Evolutionary conservation across 2,888 invertebrate genomes (phyloP).

Genomic region (Leptopterna dolabrata): DNA sequence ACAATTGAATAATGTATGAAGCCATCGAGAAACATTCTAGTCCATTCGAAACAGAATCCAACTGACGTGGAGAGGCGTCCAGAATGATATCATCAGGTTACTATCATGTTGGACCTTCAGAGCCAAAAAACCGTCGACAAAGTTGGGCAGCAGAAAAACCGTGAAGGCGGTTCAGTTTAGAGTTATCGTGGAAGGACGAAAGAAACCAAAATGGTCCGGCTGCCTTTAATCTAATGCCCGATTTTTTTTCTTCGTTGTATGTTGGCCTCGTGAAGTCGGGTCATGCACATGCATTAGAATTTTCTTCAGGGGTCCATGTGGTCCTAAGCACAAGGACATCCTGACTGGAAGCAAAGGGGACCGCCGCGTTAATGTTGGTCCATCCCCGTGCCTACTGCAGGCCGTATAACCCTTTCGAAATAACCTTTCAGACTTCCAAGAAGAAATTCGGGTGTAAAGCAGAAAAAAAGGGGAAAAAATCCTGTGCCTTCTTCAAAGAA

Average conservation of each 20-base stretch:
- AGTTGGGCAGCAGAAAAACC: not conserved
- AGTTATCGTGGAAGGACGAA: not conserved
- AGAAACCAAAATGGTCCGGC: not conserved
- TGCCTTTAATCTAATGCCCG: constrained; percentile 11
- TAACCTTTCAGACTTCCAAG: not conserved
- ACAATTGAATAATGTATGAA: not conserved
- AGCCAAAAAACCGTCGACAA: not conserved
- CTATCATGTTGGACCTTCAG: not conserved
- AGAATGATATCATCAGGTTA: not conserved
- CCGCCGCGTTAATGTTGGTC: constrained; percentile 15
- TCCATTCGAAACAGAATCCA: not conserved
- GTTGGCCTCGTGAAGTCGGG: not conserved
- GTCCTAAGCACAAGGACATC: not conserved
- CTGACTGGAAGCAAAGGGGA: not conserved
- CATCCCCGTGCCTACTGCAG: not conserved
- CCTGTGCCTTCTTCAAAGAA: not conserved
- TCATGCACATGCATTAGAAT: constrained; percentile 29
- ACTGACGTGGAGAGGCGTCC: not conserved
- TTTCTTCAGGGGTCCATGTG: not conserved
- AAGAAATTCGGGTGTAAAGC: not conserved
- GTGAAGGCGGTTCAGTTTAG: not conserved
- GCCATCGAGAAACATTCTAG: not conserved
- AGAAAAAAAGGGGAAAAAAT: not conserved
- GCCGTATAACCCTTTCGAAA: not conserved
- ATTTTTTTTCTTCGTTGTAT: not conserved